A percentile compares a stretch with the other conserved stretches of the same genome.
Evolutionary conservation across 2,797 vertebrate species (phyloP).

Genomic region (Pangasius djambal): DNA sequence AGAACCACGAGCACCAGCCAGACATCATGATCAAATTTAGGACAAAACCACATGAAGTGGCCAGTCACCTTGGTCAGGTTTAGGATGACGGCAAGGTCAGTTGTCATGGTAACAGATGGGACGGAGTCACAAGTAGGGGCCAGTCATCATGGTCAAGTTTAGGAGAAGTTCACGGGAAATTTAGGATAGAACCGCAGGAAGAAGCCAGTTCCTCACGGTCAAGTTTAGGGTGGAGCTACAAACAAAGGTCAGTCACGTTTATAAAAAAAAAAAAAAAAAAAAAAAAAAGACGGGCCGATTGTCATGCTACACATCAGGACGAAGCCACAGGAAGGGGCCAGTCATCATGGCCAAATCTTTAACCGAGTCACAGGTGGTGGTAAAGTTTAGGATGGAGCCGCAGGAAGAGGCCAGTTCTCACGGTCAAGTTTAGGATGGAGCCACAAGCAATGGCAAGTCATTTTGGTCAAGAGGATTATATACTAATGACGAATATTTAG

Average conservation of each 20-base stretch:
- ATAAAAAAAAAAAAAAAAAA: too few relatives aligned
- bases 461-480: background rate
- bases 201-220: background rate
- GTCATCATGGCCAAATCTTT: background rate
- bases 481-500: background rate
- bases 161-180: background rate
- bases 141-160: background rate
- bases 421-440: background rate
- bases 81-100: background rate
- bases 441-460: background rate
- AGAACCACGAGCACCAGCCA: too few relatives aligned
- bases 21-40: background rate
- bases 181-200: background rate
- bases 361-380: too few relatives aligned
- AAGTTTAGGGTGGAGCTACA: background rate
- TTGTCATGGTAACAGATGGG: background rate
- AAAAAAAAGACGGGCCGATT: too few relatives aligned
- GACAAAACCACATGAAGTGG: background rate
- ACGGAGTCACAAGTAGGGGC: background rate
- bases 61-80: background rate
- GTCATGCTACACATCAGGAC: background rate
- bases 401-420: background rate
- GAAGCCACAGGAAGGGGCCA: background rate
- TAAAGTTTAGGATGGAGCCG: too few relatives aligned
- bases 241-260: too few relatives aligned